Conservation (phyloP, 2,888 invertebrate genomes). For the Pilophorus perplexus region DNA sequence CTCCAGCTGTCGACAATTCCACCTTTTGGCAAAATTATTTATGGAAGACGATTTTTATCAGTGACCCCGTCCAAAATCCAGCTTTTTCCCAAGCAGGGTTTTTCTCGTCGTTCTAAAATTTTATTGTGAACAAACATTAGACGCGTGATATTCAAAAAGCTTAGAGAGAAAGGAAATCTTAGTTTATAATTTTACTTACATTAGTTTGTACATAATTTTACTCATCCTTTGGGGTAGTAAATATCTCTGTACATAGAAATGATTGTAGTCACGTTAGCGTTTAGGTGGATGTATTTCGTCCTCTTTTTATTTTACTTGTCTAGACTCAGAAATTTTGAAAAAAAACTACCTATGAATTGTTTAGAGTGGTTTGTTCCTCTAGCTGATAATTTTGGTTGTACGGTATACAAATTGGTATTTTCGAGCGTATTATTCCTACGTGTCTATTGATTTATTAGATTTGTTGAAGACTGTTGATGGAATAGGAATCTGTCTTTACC, state of each 20-base stretch:
- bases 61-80: slow-evolving; percentile 12
- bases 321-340: background rate
- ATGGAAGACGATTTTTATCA: background rate
- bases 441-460: too few relatives aligned
- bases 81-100: background rate
- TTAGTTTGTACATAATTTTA: slow-evolving; percentile 27
- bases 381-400: background rate
- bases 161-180: slow-evolving; percentile 26
- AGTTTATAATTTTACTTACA: slow-evolving; percentile 12
- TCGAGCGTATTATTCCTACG: too few relatives aligned
- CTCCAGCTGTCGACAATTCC: background rate
- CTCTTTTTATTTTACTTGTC: slow-evolving; percentile 18
- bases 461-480: too few relatives aligned
- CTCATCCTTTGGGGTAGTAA: slow-evolving; percentile 24
- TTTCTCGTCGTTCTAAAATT: background rate
- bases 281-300: slow-evolving; percentile 23
- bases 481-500: too few relatives aligned
- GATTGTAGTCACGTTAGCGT: slow-evolving; percentile 22
- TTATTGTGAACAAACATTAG: slow-evolving; percentile 18
- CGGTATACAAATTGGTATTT: too few relatives aligned
- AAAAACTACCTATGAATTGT: too few relatives aligned
- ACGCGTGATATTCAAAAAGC: slow-evolving; percentile 27
- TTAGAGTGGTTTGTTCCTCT: slow-evolving; percentile 20
- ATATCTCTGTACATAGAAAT: slow-evolving; percentile 18
- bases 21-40: background rate